A percentile compares a stretch with the other conserved stretches of the same genome.
Conservation (phyloP, 2,797 vertebrate species). For the Taenioides sp. region DNA sequence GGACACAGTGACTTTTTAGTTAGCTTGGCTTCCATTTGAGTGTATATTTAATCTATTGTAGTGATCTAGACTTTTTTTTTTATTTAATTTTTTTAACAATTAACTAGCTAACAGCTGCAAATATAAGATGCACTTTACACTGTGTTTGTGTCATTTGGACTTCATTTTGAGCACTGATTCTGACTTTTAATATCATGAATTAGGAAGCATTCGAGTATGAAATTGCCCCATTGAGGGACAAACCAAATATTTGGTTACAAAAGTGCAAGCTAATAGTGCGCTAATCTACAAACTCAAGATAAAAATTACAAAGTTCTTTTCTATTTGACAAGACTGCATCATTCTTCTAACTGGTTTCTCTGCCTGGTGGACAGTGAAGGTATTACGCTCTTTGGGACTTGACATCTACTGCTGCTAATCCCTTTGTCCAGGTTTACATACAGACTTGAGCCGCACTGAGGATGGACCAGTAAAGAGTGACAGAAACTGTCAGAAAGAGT, state of each 20-base stretch:
- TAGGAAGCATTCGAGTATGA: not conserved
- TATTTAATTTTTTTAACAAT: not conserved
- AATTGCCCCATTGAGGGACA: not conserved
- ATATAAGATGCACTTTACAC: not conserved
- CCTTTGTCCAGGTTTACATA: not conserved
- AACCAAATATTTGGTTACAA: not conserved
- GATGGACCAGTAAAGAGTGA: constrained; percentile 41
- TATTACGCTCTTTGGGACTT: not conserved
- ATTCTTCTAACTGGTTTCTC: not conserved
- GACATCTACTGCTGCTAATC: too few relatives aligned
- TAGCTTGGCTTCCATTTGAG: not conserved
- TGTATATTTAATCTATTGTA: not conserved
- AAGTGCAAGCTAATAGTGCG: not conserved
- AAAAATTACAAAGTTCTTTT: not conserved
- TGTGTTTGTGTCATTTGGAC: not conserved
- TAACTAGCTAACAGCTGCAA: not conserved
- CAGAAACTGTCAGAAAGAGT: constrained; percentile 19
- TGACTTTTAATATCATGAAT: not conserved
- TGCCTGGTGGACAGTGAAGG: not conserved
- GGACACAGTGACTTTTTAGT: too few relatives aligned
- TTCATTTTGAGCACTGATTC: not conserved
- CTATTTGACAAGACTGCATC: not conserved
- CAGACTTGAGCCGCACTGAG: constrained; percentile 30
- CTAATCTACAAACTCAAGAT: not conserved
- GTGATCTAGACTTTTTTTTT: not conserved